Conservation (phyloP, 2,797 vertebrate species). For the Falco columbarius region DNA sequence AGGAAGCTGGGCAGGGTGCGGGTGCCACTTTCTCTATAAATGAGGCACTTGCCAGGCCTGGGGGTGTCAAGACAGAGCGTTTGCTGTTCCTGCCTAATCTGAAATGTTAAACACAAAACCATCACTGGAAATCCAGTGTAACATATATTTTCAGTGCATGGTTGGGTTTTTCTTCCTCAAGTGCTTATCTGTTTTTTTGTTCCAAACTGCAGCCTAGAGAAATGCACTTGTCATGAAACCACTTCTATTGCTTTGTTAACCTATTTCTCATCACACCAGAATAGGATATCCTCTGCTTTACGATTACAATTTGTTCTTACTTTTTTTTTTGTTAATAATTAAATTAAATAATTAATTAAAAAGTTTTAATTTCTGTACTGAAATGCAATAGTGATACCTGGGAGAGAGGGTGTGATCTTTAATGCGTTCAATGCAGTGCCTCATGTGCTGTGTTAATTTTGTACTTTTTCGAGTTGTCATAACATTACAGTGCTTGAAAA, state of each 20-base stretch:
- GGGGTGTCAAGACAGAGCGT: background rate
- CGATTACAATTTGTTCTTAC: background rate
- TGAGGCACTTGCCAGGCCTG: background rate
- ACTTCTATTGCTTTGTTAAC: background rate
- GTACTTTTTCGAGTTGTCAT: background rate
- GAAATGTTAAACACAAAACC: background rate
- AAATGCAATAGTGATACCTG: background rate
- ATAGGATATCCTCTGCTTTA: background rate
- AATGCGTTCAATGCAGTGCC: background rate
- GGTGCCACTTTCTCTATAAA: background rate
- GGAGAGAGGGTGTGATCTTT: background rate
- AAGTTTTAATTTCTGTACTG: background rate
- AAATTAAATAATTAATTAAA: too few species aligned
- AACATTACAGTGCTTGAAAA: background rate
- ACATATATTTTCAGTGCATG: background rate
- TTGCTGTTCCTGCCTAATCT: background rate
- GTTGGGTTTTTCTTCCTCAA: background rate
- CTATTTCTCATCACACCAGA: background rate
- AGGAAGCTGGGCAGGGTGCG: rapidly evolving
- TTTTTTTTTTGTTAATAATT: background rate
- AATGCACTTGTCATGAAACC: background rate
- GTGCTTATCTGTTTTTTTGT: background rate
- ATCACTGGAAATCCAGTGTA: background rate
- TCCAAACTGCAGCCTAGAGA: background rate
- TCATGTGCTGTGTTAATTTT: background rate